Evolutionary conservation across 1,140 invertebrate genomes (phyloP).

Genomic region (Drosophila simulans): DNA sequence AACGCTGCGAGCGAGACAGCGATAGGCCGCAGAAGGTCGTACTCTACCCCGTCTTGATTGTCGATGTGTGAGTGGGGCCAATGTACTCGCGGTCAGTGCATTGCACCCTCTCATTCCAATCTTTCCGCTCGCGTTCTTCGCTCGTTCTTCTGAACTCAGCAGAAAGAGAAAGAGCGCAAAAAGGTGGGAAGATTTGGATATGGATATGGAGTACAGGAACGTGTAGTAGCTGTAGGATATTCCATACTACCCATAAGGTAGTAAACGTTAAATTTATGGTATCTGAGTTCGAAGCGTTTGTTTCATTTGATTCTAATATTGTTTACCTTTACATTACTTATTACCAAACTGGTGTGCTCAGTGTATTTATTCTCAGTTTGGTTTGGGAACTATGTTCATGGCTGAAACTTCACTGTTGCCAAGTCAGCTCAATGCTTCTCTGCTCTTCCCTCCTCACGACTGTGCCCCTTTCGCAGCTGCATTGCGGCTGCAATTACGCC

Average conservation of each 20-base stretch:
- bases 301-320: neutral
- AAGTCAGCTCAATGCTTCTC: neutral
- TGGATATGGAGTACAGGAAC: neutral
- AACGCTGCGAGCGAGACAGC: constrained; percentile 49
- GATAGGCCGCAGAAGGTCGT: constrained; percentile 45
- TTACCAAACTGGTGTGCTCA: too few relatives aligned
- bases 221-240: neutral
- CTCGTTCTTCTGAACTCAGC: constrained; percentile 4
- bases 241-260: neutral
- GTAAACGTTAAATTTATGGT: too few relatives aligned
- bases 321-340: too few relatives aligned
- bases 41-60: neutral
- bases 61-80: constrained; percentile 43
- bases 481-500: constrained; percentile 57
- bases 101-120: constrained; percentile 47
- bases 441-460: neutral
- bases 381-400: too few relatives aligned
- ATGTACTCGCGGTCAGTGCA: constrained; percentile 66
- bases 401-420: neutral
- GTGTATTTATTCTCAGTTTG: too few relatives aligned
- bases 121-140: constrained; percentile 23
- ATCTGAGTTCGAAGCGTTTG: too few relatives aligned
- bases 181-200: neutral
- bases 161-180: constrained; percentile 6
- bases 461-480: constrained; percentile 1